Conservation (phyloP, 1,140 invertebrate genomes). For the Sipha flava region DNA sequence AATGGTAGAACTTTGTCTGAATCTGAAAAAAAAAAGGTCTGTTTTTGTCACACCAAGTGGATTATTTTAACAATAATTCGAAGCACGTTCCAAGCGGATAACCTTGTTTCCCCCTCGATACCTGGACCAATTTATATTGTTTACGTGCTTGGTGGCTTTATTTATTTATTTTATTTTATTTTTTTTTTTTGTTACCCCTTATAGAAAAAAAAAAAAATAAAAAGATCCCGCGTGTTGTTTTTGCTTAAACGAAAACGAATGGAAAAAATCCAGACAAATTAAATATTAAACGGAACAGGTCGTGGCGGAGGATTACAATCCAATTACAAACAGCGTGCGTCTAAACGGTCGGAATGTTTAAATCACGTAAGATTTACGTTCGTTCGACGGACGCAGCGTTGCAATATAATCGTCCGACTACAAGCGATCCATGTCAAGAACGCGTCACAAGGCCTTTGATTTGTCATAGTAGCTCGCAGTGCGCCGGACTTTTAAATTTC, state of each 20-base stretch:
- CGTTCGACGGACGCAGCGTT: not conserved
- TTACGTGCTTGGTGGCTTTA: not conserved
- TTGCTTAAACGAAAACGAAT: not conserved
- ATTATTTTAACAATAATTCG: conserved; percentile 30
- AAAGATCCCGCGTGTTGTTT: not conserved
- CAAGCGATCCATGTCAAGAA: not conserved
- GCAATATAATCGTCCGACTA: not conserved
- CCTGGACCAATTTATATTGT: conserved; percentile 29
- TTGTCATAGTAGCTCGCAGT: too few relatives aligned
- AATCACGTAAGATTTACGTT: not conserved
- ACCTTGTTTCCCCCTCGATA: conserved; percentile 1
- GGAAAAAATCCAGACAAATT: not conserved
- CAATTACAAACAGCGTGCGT: not conserved
- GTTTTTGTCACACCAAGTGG: conserved; percentile 24
- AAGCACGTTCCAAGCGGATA: conserved; percentile 11
- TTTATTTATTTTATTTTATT: not conserved
- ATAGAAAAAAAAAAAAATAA: too few relatives aligned
- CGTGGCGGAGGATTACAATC: not conserved
- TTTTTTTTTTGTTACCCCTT: not conserved
- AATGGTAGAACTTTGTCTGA: not conserved
- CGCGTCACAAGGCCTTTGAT: not conserved
- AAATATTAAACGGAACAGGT: not conserved
- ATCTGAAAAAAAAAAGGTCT: conserved; percentile 11
- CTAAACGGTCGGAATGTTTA: not conserved
- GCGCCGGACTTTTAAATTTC: too few relatives aligned